Conservation (phyloP, 2,113 vertebrate species). For the Albula goreensis region DNA sequence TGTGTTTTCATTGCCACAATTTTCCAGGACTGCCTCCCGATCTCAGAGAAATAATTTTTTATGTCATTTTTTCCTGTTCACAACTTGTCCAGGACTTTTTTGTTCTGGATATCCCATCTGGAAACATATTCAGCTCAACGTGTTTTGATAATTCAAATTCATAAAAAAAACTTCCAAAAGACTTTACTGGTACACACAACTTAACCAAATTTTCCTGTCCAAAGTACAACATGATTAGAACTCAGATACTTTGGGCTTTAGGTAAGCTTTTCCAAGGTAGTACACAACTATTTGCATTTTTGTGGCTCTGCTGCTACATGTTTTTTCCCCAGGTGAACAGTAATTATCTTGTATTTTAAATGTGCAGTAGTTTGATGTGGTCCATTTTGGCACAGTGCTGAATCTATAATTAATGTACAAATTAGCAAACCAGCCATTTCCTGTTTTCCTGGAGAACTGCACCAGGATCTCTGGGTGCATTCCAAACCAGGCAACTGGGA, state of each 20-base stretch:
- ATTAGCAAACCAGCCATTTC: background rate
- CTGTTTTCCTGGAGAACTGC: background rate
- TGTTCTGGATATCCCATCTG: background rate
- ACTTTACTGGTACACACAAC: background rate
- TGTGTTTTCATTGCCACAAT: too few species aligned
- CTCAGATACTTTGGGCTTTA: background rate
- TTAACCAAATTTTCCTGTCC: background rate
- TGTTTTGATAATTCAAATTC: background rate
- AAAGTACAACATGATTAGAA: background rate
- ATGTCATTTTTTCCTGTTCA: too few species aligned
- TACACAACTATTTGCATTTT: background rate
- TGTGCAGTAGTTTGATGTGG: background rate
- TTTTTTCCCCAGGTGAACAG: background rate
- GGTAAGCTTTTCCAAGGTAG: background rate
- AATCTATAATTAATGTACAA: background rate
- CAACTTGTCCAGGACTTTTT: background rate
- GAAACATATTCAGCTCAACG: background rate
- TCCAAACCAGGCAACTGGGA: background rate
- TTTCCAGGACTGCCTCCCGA: background rate
- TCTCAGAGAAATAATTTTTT: background rate
- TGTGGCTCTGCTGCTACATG: background rate
- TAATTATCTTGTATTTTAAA: background rate
- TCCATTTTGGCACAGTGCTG: background rate
- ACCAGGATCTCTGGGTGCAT: background rate
- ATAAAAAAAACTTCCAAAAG: background rate